Conservation (phyloP, 2,113 vertebrate species). For the Setophaga coronata region DNA sequence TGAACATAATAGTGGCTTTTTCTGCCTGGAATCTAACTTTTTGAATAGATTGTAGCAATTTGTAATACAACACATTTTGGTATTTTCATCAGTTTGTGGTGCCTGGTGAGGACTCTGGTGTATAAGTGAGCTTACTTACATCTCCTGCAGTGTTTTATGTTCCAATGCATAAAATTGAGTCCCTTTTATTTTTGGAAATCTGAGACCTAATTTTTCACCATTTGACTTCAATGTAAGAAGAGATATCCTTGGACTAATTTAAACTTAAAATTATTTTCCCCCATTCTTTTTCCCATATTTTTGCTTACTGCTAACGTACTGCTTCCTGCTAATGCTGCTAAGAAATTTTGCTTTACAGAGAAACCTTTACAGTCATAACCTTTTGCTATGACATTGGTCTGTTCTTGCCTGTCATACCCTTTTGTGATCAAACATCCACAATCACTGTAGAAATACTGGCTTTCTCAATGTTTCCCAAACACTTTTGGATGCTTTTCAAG, state of each 20-base stretch:
- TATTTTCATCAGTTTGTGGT: neutral
- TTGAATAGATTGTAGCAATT: neutral
- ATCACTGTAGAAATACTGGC: neutral
- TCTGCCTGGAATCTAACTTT: neutral
- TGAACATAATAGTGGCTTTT: neutral
- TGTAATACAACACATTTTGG: neutral
- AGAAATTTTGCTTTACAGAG: neutral
- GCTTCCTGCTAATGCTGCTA: neutral
- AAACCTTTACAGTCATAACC: neutral
- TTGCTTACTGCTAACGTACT: neutral
- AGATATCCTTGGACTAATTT: neutral
- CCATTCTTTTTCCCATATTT: neutral
- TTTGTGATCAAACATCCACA: neutral
- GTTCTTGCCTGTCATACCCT: neutral
- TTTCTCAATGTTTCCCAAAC: neutral
- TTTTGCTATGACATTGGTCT: neutral
- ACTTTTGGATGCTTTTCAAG: neutral
- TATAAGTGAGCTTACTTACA: rapidly evolving
- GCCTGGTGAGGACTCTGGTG: neutral
- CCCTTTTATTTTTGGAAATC: neutral
- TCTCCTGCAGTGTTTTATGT: neutral
- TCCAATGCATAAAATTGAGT: neutral
- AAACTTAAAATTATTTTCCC: neutral
- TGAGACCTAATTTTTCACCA: neutral
- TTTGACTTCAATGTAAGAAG: neutral